These are phyloP conservation scores for Hylyphantes graminicola DNA, from an alignment of 1,140 invertebrate genomes.

Conservation along the genomic window DNA sequence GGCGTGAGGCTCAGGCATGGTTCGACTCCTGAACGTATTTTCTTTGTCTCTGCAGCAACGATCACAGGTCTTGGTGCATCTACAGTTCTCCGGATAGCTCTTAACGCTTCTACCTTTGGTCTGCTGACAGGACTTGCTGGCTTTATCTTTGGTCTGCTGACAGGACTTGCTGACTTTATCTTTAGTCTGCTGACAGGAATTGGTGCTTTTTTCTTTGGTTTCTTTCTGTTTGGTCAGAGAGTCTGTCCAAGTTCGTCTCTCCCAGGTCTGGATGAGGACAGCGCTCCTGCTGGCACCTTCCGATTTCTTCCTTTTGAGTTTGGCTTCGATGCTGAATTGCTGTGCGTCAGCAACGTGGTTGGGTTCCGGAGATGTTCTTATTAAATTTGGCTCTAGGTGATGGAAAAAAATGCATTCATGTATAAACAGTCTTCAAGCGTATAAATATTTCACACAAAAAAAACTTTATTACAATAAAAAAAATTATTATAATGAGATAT, in stretches of 20 bases:
- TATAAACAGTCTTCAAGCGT: neutral
- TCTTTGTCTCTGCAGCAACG: too few relatives aligned
- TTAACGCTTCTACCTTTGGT: too few relatives aligned
- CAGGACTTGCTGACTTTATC: neutral
- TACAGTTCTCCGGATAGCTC: too few relatives aligned
- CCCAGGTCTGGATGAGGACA: slow-evolving; percentile 54
- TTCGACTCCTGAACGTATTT: too few relatives aligned
- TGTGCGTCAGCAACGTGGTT: slow-evolving; percentile 32
- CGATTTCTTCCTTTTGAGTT: slow-evolving; percentile 40
- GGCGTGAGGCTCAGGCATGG: too few relatives aligned
- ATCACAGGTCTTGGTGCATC: too few relatives aligned
- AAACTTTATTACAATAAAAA: too few relatives aligned
- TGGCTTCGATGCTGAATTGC: slow-evolving; percentile 50
- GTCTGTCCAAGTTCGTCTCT: slow-evolving; percentile 32
- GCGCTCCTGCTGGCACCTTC: slow-evolving; percentile 38
- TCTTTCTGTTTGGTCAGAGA: slow-evolving; percentile 16
- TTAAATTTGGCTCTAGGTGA: slow-evolving; percentile 38
- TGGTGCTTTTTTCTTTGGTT: neutral
- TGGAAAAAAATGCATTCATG: neutral
- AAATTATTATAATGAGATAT: too few relatives aligned
- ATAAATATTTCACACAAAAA: too few relatives aligned
- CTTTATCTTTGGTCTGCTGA: neutral
- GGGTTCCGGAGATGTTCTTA: slow-evolving; percentile 30
- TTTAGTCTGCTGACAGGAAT: slow-evolving; percentile 7
- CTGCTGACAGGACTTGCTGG: too few relatives aligned